phyloP scores from a whole-genome alignment of 1,140 invertebrate species.

The Cherax destructor region DNA sequence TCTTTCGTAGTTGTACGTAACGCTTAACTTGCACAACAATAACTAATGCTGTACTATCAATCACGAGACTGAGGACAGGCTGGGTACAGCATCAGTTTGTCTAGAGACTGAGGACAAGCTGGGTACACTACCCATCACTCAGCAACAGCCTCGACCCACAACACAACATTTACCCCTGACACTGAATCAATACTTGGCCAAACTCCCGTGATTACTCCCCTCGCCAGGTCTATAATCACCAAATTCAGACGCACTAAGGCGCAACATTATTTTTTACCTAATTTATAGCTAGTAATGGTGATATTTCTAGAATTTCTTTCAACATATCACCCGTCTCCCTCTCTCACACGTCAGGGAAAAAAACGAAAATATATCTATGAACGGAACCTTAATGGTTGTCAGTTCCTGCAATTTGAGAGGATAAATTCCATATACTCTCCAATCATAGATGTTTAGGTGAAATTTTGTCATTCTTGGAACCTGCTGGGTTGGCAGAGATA shows the following conservation, averaged over 20 bases:
- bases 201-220: background rate
- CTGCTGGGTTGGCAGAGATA: background rate
- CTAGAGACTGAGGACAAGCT: no score
- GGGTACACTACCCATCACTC: no score
- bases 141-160: no score
- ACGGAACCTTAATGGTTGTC: background rate
- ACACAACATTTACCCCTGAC: background rate
- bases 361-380: background rate
- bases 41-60: no score
- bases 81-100: no score
- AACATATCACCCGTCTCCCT: background rate
- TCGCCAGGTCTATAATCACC: background rate
- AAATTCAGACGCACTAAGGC: background rate
- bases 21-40: no score
- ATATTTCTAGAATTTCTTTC: background rate
- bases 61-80: no score
- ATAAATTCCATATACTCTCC: constrained; percentile 13
- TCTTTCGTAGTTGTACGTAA: no score
- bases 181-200: background rate
- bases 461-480: constrained; percentile 16
- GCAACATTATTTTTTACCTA: background rate
- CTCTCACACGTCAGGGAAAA: background rate
- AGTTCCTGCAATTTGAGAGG: constrained; percentile 3
- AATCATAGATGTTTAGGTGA: background rate
- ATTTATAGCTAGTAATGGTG: background rate